Conservation (phyloP, 2,797 vertebrate species). For the Coracias cyanogaster region DNA sequence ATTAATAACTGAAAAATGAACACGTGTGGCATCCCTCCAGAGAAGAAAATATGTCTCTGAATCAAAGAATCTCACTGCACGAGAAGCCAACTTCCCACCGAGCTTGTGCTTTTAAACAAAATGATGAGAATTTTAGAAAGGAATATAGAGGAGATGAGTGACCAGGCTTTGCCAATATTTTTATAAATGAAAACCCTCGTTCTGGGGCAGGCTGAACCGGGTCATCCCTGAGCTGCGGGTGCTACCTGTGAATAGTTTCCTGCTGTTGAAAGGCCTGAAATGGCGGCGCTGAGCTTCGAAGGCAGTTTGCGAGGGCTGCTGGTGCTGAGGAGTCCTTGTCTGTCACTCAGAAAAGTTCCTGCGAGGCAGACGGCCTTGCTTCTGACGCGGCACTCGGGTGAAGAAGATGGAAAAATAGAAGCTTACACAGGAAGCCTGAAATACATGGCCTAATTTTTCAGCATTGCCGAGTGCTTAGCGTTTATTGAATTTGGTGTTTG, state of each 20-base stretch:
- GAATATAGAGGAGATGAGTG: neutral
- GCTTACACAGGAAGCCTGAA: neutral
- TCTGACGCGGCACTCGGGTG: neutral
- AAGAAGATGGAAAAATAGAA: neutral
- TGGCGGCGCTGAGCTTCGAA: neutral
- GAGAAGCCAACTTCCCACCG: neutral
- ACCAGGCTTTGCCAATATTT: neutral
- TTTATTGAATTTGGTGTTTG: neutral
- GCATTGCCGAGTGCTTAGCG: neutral
- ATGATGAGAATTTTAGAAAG: neutral
- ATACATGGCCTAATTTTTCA: neutral
- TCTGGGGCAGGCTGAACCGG: neutral
- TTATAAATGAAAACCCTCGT: neutral
- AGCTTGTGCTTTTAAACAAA: neutral
- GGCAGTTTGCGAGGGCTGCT: neutral
- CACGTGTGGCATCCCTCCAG: conserved; percentile 21
- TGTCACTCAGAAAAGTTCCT: neutral
- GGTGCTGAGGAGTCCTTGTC: neutral
- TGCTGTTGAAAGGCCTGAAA: neutral
- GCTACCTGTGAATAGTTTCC: neutral
- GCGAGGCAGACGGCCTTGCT: neutral
- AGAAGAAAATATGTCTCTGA: conserved; percentile 25
- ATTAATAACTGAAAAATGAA: conserved; percentile 65
- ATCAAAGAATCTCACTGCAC: neutral
- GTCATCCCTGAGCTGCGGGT: neutral